These are phyloP conservation scores for Trichechus manatus DNA, from an alignment of 2,113 vertebrate species.

Conservation along the genomic window DNA sequence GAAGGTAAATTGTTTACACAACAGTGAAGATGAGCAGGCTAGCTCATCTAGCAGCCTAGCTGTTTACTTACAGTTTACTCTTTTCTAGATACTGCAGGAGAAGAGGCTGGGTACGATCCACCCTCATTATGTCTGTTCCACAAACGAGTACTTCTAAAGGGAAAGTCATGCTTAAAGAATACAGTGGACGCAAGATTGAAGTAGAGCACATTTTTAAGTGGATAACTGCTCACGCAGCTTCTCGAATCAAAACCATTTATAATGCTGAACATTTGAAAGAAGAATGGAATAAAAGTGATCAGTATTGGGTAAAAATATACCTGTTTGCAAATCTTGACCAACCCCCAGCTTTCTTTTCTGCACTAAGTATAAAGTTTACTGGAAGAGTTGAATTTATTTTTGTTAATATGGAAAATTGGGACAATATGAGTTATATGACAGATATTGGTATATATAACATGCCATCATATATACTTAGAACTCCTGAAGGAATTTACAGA, in stretches of 20 bases:
- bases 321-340: slow-evolving; percentile 95
- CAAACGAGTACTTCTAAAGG: slow-evolving; percentile 98
- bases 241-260: slow-evolving; percentile 95
- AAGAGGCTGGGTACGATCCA: slow-evolving; percentile 96
- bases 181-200: slow-evolving; percentile 91
- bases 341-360: slow-evolving; percentile 97
- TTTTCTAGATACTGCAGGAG: slow-evolving; percentile 94
- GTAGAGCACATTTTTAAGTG: slow-evolving; percentile 97
- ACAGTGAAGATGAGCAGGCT: not conserved
- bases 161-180: slow-evolving; percentile 98
- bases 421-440: slow-evolving; percentile 92
- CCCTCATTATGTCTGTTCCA: slow-evolving; percentile 98
- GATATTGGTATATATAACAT: slow-evolving; percentile 93
- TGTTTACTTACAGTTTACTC: not conserved
- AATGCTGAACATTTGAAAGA: slow-evolving; percentile 91
- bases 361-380: slow-evolving; percentile 98
- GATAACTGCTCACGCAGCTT: slow-evolving; percentile 96
- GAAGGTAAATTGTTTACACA: not conserved
- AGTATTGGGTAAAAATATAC: slow-evolving; percentile 95
- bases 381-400: slow-evolving; percentile 99
- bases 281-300: slow-evolving; percentile 94
- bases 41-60: not conserved
- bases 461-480: slow-evolving; percentile 96
- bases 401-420: slow-evolving; percentile 95
- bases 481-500: slow-evolving; percentile 96